Conservation (phyloP, 2,888 invertebrate species). For the Hirtodrosophila alboralis region DNA sequence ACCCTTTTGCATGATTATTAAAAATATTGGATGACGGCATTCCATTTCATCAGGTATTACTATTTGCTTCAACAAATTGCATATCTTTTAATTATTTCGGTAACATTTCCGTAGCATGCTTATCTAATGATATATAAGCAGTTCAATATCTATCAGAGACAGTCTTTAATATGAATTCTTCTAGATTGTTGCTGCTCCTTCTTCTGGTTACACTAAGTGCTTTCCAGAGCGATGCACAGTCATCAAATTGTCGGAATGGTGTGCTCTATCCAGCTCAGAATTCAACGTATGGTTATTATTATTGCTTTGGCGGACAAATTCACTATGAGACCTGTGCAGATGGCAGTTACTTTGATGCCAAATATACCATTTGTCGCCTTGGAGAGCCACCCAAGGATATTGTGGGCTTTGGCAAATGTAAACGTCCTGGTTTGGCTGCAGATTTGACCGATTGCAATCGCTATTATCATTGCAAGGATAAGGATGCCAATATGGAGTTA, state of each 20-base stretch:
- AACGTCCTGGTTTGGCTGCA: slow-evolving; percentile 59
- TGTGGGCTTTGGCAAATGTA: slow-evolving; percentile 17
- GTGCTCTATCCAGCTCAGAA: slow-evolving; percentile 31
- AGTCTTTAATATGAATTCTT: slow-evolving; percentile 3
- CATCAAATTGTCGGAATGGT: slow-evolving; percentile 12
- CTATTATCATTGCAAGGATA: slow-evolving; percentile 74
- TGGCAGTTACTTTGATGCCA: slow-evolving; percentile 51
- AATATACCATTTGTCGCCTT: slow-evolving; percentile 33
- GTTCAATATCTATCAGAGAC: background rate
- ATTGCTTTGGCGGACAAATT: slow-evolving; percentile 27
- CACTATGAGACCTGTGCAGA: slow-evolving; percentile 28
- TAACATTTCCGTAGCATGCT: slow-evolving; percentile 1
- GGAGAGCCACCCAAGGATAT: slow-evolving; percentile 6
- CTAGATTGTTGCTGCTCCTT: background rate
- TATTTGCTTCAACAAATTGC: too few species aligned
- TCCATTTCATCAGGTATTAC: too few species aligned
- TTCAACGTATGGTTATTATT: slow-evolving; percentile 10
- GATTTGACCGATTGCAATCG: slow-evolving; percentile 75
- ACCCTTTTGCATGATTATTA: too few species aligned
- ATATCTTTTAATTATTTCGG: slow-evolving; percentile 13
- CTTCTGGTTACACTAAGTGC: slow-evolving; percentile 1
- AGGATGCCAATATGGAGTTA: slow-evolving; percentile 42
- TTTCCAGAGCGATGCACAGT: background rate
- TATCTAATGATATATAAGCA: slow-evolving; percentile 17
- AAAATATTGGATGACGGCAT: too few species aligned